Conservation (phyloP, 2,797 vertebrate species). For the Euthynnus affinis region DNA sequence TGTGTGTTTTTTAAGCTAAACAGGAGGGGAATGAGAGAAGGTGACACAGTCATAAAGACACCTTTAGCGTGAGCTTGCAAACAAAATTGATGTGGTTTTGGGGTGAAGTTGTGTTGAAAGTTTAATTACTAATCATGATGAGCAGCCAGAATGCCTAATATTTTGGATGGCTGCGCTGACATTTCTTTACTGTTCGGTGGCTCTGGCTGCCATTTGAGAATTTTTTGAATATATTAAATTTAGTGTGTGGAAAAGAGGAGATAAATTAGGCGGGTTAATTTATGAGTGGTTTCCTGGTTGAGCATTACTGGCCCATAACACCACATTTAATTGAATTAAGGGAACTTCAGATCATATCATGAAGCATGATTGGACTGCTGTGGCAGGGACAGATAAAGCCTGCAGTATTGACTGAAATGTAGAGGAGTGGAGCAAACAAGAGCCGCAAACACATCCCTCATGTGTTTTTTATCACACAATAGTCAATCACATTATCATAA, state of each 20-base stretch:
- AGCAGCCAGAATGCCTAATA: conserved; percentile 41
- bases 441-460: conserved; percentile 15
- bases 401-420: conserved; percentile 15
- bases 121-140: conserved; percentile 36
- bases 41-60: conserved; percentile 59
- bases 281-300: conserved; percentile 49
- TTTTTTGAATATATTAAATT: conserved; percentile 53
- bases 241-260: conserved; percentile 31
- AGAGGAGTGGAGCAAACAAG: conserved; percentile 25
- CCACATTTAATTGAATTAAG: conserved; percentile 62
- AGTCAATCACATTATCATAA: conserved; percentile 50
- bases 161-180: conserved; percentile 50
- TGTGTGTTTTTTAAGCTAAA: conserved; percentile 10
- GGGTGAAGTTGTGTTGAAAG: conserved; percentile 39
- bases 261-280: conserved; percentile 61
- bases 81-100: conserved; percentile 48
- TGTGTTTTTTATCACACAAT: conserved; percentile 34
- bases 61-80: conserved; percentile 38
- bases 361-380: conserved; percentile 26
- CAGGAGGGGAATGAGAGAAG: conserved; percentile 54
- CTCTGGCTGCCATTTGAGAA: conserved; percentile 30
- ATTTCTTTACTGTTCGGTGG: conserved; percentile 30
- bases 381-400: conserved; percentile 6
- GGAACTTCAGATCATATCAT: conserved; percentile 52
- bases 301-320: conserved; percentile 54